These are phyloP conservation scores for Cyrtorhinus lividipennis DNA, from an alignment of 1,140 invertebrate genomes.

Conservation along the genomic window DNA sequence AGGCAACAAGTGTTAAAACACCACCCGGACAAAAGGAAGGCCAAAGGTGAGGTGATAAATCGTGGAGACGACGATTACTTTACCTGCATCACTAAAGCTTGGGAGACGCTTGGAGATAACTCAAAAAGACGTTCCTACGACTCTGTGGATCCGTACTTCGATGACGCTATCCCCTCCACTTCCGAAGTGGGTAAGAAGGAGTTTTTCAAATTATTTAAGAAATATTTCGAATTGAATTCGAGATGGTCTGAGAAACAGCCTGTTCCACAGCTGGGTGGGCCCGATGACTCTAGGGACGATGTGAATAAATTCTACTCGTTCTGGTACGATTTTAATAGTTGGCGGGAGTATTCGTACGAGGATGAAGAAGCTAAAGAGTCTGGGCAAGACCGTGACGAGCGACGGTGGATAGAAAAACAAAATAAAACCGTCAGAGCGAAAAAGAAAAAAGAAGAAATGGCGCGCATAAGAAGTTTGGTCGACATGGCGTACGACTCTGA, in stretches of 20 bases:
- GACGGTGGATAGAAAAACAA: slow-evolving; percentile 94
- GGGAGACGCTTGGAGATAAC: slow-evolving; percentile 74
- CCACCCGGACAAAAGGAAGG: slow-evolving; percentile 94
- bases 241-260: slow-evolving; percentile 82
- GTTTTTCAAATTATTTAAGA: slow-evolving; percentile 44
- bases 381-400: slow-evolving; percentile 86
- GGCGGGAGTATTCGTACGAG: slow-evolving; percentile 97
- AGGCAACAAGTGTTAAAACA: slow-evolving; percentile 81
- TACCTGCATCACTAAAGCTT: slow-evolving; percentile 96
- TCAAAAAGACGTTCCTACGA: slow-evolving; percentile 79
- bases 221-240: slow-evolving; percentile 73
- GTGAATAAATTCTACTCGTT: slow-evolving; percentile 78
- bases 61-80: slow-evolving; percentile 92
- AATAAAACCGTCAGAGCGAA: slow-evolving; percentile 84
- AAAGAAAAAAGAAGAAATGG: slow-evolving; percentile 92
- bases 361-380: slow-evolving; percentile 98
- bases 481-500: slow-evolving; percentile 89
- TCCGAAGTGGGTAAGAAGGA: slow-evolving; percentile 58
- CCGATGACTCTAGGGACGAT: slow-evolving; percentile 48
- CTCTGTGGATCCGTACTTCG: slow-evolving; percentile 89
- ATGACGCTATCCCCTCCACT: slow-evolving; percentile 67
- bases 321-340: slow-evolving; percentile 97
- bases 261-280: slow-evolving; percentile 72
- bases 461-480: slow-evolving; percentile 72
- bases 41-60: slow-evolving; percentile 65